A percentile compares a stretch with the other conserved stretches of the same genome.
Conservation (phyloP, 2,113 vertebrate genomes). For the Axis porcinus region DNA sequence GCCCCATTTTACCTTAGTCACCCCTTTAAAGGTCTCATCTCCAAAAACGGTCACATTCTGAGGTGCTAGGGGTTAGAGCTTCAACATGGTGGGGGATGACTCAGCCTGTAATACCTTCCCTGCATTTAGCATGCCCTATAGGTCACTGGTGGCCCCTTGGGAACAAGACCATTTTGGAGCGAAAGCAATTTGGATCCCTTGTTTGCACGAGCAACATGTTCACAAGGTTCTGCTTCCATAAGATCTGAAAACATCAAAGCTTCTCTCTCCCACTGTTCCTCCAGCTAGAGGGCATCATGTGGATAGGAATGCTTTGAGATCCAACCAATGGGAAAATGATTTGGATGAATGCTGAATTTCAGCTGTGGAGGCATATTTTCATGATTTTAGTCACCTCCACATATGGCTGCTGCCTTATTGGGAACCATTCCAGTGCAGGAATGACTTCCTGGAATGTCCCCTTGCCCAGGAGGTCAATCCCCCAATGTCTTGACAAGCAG, state of each 20-base stretch:
- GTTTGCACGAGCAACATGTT: not conserved
- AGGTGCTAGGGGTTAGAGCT: not conserved
- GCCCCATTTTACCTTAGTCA: not conserved
- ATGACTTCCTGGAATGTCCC: not conserved
- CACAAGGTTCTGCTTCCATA: not conserved
- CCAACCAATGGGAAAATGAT: not conserved
- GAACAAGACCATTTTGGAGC: not conserved
- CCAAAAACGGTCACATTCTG: not conserved
- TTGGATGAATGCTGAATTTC: not conserved
- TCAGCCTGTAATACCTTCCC: accelerated
- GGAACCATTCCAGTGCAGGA: not conserved
- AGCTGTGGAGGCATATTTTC: not conserved
- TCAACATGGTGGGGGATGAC: not conserved
- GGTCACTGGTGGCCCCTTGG: not conserved
- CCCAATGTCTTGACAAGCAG: not conserved
- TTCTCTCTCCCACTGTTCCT: too few species aligned
- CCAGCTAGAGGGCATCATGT: accelerated
- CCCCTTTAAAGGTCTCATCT: not conserved
- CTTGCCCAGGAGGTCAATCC: not conserved
- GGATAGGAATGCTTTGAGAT: not conserved
- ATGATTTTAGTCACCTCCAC: not conserved
- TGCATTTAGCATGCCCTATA: not conserved
- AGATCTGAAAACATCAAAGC: not conserved
- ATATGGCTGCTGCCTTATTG: not conserved
- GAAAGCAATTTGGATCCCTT: too few species aligned